A percentile compares a stretch with the other conserved stretches of the same genome.
These are phyloP conservation scores for Myodes glareolus DNA, from an alignment of 2,113 vertebrate genomes.

Conservation along the genomic window DNA sequence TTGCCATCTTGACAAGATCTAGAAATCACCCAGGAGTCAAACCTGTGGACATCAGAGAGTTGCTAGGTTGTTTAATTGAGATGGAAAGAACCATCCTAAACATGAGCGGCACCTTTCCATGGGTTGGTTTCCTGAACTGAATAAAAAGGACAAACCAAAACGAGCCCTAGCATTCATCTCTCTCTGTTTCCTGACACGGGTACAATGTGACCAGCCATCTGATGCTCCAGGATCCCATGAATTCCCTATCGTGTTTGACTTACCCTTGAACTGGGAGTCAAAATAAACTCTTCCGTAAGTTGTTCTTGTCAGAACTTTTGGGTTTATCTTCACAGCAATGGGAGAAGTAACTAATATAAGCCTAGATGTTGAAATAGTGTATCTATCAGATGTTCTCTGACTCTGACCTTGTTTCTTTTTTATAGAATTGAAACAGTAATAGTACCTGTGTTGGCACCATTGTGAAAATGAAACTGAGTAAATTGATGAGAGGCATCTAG, in stretches of 20 bases:
- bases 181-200: not conserved
- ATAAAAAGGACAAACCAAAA: not conserved
- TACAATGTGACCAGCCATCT: not conserved
- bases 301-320: not conserved
- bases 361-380: not conserved
- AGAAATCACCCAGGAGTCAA: not conserved
- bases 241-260: not conserved
- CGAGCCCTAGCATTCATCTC: not conserved
- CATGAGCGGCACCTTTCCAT: not conserved
- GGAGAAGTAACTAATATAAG: not conserved
- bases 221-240: not conserved
- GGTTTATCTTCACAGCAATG: not conserved
- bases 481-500: not conserved
- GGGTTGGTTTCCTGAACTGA: not conserved
- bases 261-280: not conserved
- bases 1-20: not conserved
- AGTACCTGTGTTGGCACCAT: not conserved
- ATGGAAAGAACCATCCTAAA: not conserved
- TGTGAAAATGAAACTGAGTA: conserved; percentile 40
- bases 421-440: conserved; percentile 27
- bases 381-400: conserved; percentile 7
- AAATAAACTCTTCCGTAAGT: not conserved
- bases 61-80: not conserved
- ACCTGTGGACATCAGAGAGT: too few relatives aligned
- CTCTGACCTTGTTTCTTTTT: not conserved